phyloP scores from a whole-genome alignment of 2,113 vertebrate genomes.

The Maccullochella peelii region DNA sequence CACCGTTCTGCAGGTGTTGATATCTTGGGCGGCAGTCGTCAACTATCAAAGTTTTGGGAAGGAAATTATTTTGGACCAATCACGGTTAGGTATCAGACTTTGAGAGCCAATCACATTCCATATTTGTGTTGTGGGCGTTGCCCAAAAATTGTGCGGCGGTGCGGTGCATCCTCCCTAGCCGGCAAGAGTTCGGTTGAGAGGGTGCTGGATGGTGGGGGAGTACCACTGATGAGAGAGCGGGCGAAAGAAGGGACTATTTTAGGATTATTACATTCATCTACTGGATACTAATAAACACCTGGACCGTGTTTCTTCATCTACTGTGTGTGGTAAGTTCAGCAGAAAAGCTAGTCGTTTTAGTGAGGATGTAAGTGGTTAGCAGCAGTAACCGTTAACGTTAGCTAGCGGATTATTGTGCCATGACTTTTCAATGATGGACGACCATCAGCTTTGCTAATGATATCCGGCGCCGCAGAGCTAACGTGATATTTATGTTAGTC shows the following conservation, averaged over 20 bases:
- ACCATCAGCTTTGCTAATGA: slow-evolving; percentile 66
- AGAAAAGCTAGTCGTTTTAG: background rate
- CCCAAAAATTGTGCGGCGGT: slow-evolving; percentile 25
- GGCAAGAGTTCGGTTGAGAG: slow-evolving; percentile 83
- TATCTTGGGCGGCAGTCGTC: slow-evolving; percentile 21
- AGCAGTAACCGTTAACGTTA: slow-evolving; percentile 46
- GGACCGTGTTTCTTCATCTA: slow-evolving; percentile 33
- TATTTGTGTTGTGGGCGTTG: slow-evolving; percentile 60
- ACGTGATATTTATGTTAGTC: background rate
- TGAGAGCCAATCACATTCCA: slow-evolving; percentile 69
- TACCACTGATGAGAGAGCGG: slow-evolving; percentile 82
- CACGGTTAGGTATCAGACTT: background rate
- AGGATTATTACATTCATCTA: slow-evolving; percentile 32
- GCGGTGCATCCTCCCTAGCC: slow-evolving; percentile 59
- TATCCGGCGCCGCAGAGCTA: slow-evolving; percentile 57
- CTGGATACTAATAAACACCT: slow-evolving; percentile 45
- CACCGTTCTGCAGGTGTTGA: slow-evolving; percentile 58
- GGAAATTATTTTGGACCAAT: slow-evolving; percentile 74
- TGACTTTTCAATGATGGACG: slow-evolving; percentile 82
- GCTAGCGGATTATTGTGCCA: slow-evolving; percentile 84
- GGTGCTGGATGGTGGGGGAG: slow-evolving; percentile 77
- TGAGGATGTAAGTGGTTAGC: slow-evolving; percentile 55
- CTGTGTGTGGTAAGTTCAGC: slow-evolving; percentile 73
- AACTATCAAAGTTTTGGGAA: slow-evolving; percentile 63
- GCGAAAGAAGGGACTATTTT: slow-evolving; percentile 54